Percentiles rank a stretch among this genome's conserved stretches.
These are phyloP conservation scores for Halcyon malimbica DNA, from an alignment of 2,113 vertebrate species.

Conservation along the genomic window DNA sequence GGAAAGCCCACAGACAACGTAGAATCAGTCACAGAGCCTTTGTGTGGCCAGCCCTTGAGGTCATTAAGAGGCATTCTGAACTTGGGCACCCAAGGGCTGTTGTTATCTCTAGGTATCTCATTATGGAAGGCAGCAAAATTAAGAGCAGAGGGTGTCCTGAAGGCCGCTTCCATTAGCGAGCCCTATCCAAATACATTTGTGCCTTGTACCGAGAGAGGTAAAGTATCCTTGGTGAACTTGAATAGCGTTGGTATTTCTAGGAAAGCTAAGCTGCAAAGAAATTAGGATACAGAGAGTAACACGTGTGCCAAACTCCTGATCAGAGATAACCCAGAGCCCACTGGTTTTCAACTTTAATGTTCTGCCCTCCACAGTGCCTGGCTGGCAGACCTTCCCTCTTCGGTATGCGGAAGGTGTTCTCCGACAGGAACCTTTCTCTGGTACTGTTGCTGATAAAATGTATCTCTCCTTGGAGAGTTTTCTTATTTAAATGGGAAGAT, in stretches of 20 bases:
- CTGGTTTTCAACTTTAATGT: neutral
- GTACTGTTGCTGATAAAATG: neutral
- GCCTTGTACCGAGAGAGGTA: neutral
- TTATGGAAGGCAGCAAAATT: neutral
- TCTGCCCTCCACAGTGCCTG: neutral
- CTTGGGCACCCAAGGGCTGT: neutral
- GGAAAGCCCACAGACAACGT: neutral
- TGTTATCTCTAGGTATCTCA: neutral
- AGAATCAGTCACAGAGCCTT: neutral
- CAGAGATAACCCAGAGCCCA: neutral
- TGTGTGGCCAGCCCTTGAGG: no score
- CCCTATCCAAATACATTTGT: neutral
- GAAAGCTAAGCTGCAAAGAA: neutral
- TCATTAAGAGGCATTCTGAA: neutral
- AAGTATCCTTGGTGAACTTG: neutral
- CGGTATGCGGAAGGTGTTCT: neutral
- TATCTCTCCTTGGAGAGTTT: neutral
- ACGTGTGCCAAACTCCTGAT: rapidly evolving
- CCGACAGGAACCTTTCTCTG: neutral
- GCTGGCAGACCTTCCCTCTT: neutral
- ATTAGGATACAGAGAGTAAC: neutral
- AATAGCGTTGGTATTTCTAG: neutral
- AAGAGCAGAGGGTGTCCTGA: neutral
- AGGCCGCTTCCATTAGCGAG: neutral
- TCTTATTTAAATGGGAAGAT: constrained; percentile 27